phyloP scores from a whole-genome alignment of 2,113 vertebrate genomes.

The Cephalopholis sonnerati region DNA sequence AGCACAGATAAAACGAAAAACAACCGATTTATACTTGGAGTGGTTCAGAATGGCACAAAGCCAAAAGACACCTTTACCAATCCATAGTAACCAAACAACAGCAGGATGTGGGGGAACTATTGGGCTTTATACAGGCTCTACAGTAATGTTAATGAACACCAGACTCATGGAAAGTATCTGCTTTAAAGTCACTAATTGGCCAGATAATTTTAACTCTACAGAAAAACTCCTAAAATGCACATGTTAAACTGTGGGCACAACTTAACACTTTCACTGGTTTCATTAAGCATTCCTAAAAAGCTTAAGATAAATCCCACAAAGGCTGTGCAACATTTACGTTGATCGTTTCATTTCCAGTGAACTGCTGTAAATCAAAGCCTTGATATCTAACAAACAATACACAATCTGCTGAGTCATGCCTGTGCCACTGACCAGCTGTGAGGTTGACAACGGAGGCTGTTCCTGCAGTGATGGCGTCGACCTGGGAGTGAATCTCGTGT shows the following conservation, averaged over 20 bases:
- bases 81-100: conserved; percentile 46
- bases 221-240: conserved; percentile 28
- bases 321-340: neutral
- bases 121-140: conserved; percentile 28
- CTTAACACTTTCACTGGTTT: neutral
- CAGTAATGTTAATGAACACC: conserved; percentile 43
- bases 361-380: neutral
- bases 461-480: conserved; percentile 98
- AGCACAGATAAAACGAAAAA: neutral
- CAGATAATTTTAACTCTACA: conserved; percentile 44
- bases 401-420: conserved; percentile 11
- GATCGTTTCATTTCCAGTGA: neutral
- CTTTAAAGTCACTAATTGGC: conserved; percentile 50
- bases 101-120: conserved; percentile 27
- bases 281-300: conserved; percentile 23
- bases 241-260: conserved; percentile 39
- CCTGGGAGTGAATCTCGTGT: conserved; percentile 99
- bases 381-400: neutral
- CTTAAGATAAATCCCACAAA: neutral
- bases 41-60: neutral
- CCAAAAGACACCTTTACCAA: neutral
- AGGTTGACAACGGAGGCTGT: conserved; percentile 99
- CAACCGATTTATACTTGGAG: conserved; percentile 49
- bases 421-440: conserved; percentile 90
- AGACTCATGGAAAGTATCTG: conserved; percentile 27